These are phyloP conservation scores for Ciconia boyciana DNA, from an alignment of 2,113 vertebrate genomes.

Conservation along the genomic window DNA sequence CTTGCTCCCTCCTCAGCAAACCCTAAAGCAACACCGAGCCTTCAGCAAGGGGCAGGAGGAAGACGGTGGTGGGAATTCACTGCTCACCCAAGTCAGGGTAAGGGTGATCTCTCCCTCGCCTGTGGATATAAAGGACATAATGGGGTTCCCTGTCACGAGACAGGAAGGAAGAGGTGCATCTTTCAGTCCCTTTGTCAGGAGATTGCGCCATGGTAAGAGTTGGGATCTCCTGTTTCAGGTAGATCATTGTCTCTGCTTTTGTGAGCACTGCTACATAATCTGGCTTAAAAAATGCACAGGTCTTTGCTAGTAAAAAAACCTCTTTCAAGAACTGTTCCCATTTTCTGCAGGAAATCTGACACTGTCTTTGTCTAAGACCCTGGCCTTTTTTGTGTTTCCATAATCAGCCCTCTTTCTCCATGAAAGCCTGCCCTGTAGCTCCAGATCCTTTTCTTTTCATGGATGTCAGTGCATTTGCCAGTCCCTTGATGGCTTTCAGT, in stretches of 20 bases:
- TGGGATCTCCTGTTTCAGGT: neutral
- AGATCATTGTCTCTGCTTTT: neutral
- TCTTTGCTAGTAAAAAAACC: neutral
- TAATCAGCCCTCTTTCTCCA: neutral
- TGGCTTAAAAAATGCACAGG: neutral
- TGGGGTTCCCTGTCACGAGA: neutral
- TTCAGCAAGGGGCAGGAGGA: neutral
- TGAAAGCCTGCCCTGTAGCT: neutral
- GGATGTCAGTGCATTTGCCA: neutral
- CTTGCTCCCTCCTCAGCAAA: neutral
- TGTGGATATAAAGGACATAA: neutral
- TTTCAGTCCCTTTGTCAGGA: neutral
- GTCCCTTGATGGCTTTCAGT: neutral
- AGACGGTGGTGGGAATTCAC: neutral
- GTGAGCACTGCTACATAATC: neutral
- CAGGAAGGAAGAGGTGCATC: neutral
- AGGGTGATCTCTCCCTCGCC: neutral
- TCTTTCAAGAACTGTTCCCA: neutral
- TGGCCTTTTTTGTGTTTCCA: neutral
- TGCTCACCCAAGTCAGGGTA: neutral
- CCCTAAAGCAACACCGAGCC: neutral
- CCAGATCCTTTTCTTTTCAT: neutral
- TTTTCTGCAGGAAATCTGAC: neutral
- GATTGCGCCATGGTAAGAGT: rapidly evolving
- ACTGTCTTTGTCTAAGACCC: neutral